These are phyloP conservation scores for Galerucella calmariensis DNA, from an alignment of 2,888 invertebrate species.

Conservation along the genomic window DNA sequence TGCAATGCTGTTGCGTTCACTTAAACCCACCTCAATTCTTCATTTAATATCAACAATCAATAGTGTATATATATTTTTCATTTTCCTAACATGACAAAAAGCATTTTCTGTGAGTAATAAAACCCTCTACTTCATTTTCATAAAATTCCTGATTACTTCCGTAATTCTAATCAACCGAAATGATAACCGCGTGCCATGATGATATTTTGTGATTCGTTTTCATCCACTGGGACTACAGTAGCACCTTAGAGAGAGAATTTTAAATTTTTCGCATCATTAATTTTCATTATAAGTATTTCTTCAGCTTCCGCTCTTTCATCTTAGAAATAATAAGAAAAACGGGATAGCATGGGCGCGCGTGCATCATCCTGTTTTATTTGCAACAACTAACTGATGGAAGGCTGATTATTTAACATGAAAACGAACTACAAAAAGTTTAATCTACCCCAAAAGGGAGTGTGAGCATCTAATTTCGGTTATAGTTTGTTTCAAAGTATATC, in stretches of 20 bases:
- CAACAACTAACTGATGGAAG: too few species aligned
- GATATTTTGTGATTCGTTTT: slow-evolving; percentile 30
- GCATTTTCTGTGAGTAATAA: not conserved
- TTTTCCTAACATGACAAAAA: not conserved
- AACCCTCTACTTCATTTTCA: slow-evolving; percentile 3
- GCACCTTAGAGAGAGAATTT: slow-evolving; percentile 17
- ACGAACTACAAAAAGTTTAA: too few species aligned
- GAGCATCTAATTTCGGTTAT: too few species aligned
- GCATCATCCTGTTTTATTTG: not conserved
- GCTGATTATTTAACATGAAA: too few species aligned
- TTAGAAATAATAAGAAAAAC: slow-evolving; percentile 10
- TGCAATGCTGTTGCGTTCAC: too few species aligned
- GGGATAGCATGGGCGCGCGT: not conserved
- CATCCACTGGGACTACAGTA: slow-evolving; percentile 19
- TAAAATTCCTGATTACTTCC: slow-evolving; percentile 24
- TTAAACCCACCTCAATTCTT: too few species aligned
- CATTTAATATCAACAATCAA: too few species aligned
- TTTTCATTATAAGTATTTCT: slow-evolving; percentile 28
- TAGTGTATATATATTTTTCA: too few species aligned
- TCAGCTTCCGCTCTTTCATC: slow-evolving; percentile 13
- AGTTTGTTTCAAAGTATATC: too few species aligned
- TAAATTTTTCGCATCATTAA: slow-evolving; percentile 32
- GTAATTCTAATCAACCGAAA: slow-evolving; percentile 24
- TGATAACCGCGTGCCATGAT: slow-evolving; percentile 23
- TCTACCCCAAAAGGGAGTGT: too few species aligned